Percentiles rank a stretch among this genome's conserved stretches.
phyloP scores from a whole-genome alignment of 2,888 invertebrate genomes.

The Bursaphelenchus okinawaensis region DNA sequence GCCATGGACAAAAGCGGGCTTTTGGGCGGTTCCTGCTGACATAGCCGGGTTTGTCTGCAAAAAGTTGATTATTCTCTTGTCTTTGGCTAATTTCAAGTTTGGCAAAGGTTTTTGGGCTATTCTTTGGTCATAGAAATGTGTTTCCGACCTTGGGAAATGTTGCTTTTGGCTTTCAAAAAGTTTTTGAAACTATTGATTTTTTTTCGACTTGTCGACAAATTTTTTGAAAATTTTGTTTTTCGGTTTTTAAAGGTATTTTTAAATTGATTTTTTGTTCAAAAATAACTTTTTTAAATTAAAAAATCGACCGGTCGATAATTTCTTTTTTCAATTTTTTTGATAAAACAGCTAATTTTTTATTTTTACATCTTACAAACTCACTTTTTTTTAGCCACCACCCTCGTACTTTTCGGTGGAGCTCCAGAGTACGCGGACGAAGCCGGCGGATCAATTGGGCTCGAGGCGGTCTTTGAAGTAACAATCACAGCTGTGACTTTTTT shows the following conservation, averaged over 20 bases:
- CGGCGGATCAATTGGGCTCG: not conserved
- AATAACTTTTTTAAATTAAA: not conserved
- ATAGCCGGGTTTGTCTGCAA: constrained; percentile 19
- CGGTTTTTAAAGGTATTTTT: no score
- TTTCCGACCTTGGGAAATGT: no score
- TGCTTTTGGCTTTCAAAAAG: no score
- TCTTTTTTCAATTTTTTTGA: no score
- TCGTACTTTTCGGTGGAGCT: constrained; percentile 7
- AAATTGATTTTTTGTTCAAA: not conserved
- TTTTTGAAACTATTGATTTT: no score
- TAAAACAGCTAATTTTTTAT: no score
- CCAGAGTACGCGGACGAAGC: constrained; percentile 1
- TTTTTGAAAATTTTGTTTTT: no score
- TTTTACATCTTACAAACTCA: constrained; percentile 4
- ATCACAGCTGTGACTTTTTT: constrained; percentile 3
- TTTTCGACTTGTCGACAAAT: no score
- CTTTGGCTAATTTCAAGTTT: not conserved
- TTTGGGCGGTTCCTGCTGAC: constrained; percentile 33
- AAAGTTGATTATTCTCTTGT: constrained; percentile 13
- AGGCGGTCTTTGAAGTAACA: constrained; percentile 4
- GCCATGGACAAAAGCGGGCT: constrained; percentile 54
- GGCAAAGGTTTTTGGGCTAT: not conserved
- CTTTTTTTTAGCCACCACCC: not conserved
- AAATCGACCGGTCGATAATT: no score
- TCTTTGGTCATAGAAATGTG: no score